Conservation (phyloP, 2,888 invertebrate genomes). For the Aleiodes leptofemur region DNA sequence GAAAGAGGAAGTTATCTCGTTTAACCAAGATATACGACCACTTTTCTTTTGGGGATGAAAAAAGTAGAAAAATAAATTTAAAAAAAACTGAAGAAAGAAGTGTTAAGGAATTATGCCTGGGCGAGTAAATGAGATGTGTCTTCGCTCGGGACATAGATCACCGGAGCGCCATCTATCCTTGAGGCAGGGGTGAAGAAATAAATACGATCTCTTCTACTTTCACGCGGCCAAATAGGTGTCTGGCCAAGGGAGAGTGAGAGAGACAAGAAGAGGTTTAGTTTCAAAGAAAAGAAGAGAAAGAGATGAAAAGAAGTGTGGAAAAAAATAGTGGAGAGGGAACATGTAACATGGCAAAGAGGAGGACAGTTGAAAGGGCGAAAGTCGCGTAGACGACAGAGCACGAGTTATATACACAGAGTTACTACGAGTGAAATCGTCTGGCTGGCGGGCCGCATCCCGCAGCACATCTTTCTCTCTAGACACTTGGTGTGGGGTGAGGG, state of each 20-base stretch:
- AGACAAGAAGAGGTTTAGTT: slow-evolving; percentile 33
- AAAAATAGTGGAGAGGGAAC: slow-evolving; percentile 44
- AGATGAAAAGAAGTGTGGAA: slow-evolving; percentile 33
- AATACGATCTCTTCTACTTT: slow-evolving; percentile 66
- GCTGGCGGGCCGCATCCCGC: slow-evolving; percentile 67
- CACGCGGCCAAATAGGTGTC: slow-evolving; percentile 48
- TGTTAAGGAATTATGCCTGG: slow-evolving; percentile 78
- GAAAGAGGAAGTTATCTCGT: slow-evolving; percentile 49
- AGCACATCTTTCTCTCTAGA: slow-evolving; percentile 70
- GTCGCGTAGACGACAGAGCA: slow-evolving; percentile 54
- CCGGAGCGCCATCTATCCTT: slow-evolving; percentile 58
- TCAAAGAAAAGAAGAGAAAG: slow-evolving; percentile 33
- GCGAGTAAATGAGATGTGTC: slow-evolving; percentile 78
- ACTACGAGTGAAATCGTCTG: slow-evolving; percentile 61
- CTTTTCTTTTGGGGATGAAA: slow-evolving; percentile 59
- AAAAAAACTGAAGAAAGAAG: slow-evolving; percentile 71
- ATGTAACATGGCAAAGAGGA: slow-evolving; percentile 37
- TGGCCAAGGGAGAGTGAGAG: slow-evolving; percentile 44
- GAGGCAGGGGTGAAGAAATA: slow-evolving; percentile 66
- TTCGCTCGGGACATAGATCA: slow-evolving; percentile 65
- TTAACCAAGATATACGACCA: slow-evolving; percentile 73
- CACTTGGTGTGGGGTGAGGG: slow-evolving; percentile 58
- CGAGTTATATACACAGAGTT: slow-evolving; percentile 52
- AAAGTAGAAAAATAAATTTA: slow-evolving; percentile 3
- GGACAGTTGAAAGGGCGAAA: slow-evolving; percentile 49